Conservation (phyloP, 2,888 invertebrate species). For the Pheosia gnoma region DNA sequence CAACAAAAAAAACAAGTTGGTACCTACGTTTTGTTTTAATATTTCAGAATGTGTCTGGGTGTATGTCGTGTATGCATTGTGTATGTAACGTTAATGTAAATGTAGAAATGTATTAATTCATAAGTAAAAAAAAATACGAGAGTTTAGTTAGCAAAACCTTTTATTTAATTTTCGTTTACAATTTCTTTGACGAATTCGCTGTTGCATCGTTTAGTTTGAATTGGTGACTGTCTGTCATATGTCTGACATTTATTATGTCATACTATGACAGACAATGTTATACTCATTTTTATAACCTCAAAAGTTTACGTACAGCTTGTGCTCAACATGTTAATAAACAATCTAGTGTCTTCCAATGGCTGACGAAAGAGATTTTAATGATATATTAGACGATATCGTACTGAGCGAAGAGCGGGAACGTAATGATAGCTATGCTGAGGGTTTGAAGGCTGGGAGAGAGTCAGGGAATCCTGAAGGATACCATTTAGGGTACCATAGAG, state of each 20-base stretch:
- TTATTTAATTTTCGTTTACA: too few relatives aligned
- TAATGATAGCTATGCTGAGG: conserved; percentile 87
- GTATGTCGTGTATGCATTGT: too few relatives aligned
- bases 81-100: too few relatives aligned
- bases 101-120: too few relatives aligned
- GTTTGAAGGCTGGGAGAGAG: conserved; percentile 84
- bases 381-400: conserved; percentile 88
- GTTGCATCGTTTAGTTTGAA: not conserved
- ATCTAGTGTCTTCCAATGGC: conserved; percentile 58
- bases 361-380: conserved; percentile 87
- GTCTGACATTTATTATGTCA: too few relatives aligned
- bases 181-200: too few relatives aligned
- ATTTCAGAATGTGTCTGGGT: not conserved
- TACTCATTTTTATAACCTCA: not conserved
- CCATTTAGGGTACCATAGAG: conserved; percentile 91
- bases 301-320: not conserved
- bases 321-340: not conserved
- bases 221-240: too few relatives aligned
- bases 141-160: too few relatives aligned
- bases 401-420: conserved; percentile 87
- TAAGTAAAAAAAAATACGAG: too few relatives aligned
- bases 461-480: conserved; percentile 88
- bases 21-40: not conserved
- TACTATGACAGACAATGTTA: too few relatives aligned
- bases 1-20: not conserved